Base-by-base conservation (phyloP, 2,888 invertebrate genomes). In the Punctoribates punctum region DNA sequence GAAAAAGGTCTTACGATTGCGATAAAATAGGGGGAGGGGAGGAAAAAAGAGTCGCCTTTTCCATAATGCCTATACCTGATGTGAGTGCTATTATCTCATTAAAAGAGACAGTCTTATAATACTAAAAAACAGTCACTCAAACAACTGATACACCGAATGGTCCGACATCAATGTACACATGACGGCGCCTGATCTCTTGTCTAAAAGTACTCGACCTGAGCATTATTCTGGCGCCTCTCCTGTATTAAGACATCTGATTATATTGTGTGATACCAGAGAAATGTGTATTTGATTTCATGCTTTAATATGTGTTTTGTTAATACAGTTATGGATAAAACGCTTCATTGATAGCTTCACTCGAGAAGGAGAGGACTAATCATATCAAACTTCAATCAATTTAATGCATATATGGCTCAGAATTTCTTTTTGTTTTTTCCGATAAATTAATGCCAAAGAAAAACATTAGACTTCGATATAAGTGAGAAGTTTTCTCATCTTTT, bases 211-310 rank as follows among this genome's bases (percentile, higher is more conserved):
- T 65, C 65, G 27, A 65, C 29, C 27, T 65, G 27, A 65, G 65
- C 65, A 65, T 65, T 65, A 65, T 65, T 65, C 38, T 65, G 65
- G 65, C 65, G 65, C 65, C 65, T 34, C 15, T 65, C 15, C 15
- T 27, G 34, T 34, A 65, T 65, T 65, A 65, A 65, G 65, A 65
- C 65, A 65, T 65, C 38, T 65, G 65, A 65, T 65, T 29, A 65
- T 65, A 65, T 38, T 51, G 51, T n/a, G 51, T 51, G 51, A 51
- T 51, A 51, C 51, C 51, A 51, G 51, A 51, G 51, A 51, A 51
- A 51, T 20, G 51, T 51, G 51, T 51, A 51, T 51, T 51, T 51
- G 51, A 51, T 51, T 51, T 51, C 20, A 51, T 51, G 51, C 51
- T 51, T 20, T 51, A 51, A 51, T 51, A 51, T 51, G 42, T 42